These are phyloP conservation scores for Drosophila phalerata DNA, from an alignment of 2,888 invertebrate genomes.

Conservation along the genomic window DNA sequence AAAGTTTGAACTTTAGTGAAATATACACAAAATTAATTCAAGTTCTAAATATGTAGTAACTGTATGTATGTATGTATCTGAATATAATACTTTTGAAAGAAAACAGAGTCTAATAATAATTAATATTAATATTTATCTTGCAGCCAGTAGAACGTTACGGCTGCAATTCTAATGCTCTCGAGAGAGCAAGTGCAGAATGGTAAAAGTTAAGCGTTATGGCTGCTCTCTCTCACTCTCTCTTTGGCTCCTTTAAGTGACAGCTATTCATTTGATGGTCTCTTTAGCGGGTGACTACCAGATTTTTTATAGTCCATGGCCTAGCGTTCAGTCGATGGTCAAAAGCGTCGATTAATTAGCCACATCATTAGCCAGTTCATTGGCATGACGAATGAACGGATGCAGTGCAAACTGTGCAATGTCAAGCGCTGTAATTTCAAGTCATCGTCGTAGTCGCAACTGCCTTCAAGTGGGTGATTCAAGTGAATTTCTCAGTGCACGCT, in stretches of 20 bases:
- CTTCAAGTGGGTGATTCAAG: constrained; percentile 19
- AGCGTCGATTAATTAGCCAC: constrained; percentile 10
- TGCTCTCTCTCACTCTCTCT: background rate
- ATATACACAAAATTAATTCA: no score
- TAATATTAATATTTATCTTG: no score
- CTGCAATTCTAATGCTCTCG: background rate
- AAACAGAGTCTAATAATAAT: no score
- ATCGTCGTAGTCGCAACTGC: constrained; percentile 3
- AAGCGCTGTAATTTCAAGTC: constrained; percentile 36
- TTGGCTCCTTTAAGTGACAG: no score
- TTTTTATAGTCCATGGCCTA: background rate
- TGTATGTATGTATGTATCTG: no score
- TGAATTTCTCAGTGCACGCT: constrained; percentile 43
- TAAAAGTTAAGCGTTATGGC: no score
- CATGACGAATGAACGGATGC: constrained; percentile 40
- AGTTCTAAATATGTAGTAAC: no score
- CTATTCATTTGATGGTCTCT: background rate
- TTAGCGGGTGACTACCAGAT: no score
- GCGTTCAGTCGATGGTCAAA: constrained; percentile 15
- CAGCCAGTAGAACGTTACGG: constrained; percentile 1
- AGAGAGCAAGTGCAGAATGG: background rate
- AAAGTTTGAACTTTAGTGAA: background rate
- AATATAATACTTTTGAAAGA: no score
- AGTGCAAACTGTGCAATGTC: constrained; percentile 41
- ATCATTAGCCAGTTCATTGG: constrained; percentile 36